A percentile compares a stretch with the other conserved stretches of the same genome.
Evolutionary conservation across 2,888 invertebrate species (phyloP).

Genomic region (Lasioglossum calceatum): DNA sequence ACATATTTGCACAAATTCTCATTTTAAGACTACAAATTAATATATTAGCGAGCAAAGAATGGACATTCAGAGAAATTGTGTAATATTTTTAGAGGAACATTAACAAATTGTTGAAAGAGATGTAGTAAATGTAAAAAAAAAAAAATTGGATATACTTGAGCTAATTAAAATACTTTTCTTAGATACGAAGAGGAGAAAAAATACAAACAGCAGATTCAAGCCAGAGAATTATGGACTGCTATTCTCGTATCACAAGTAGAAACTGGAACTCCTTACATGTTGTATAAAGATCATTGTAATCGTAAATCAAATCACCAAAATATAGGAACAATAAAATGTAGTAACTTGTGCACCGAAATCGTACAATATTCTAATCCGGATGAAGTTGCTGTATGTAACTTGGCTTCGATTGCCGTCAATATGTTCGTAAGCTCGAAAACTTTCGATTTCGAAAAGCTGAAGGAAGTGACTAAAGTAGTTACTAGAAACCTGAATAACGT

Average conservation of each 20-base stretch:
- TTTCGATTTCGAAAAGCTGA: slow-evolving; percentile 95
- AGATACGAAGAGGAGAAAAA: slow-evolving; percentile 93
- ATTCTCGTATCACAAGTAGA: slow-evolving; percentile 98
- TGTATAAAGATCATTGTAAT: slow-evolving; percentile 98
- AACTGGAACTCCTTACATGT: slow-evolving; percentile 99
- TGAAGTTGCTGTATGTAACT: slow-evolving; percentile 98
- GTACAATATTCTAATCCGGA: slow-evolving; percentile 96
- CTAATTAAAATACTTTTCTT: not conserved
- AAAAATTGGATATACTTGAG: not conserved
- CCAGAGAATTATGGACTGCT: slow-evolving; percentile 96
- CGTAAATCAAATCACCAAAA: slow-evolving; percentile 99
- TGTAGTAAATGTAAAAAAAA: not conserved
- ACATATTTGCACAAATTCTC: too few relatives aligned
- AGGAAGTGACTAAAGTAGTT: slow-evolving; percentile 94
- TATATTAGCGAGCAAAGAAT: too few relatives aligned
- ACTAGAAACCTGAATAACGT: slow-evolving; percentile 98
- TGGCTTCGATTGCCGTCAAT: slow-evolving; percentile 98
- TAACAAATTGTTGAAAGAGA: too few relatives aligned
- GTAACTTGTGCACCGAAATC: slow-evolving; percentile 99
- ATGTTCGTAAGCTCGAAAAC: slow-evolving; percentile 95
- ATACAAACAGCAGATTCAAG: slow-evolving; percentile 89
- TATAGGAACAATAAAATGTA: slow-evolving; percentile 98
- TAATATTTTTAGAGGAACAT: too few relatives aligned
- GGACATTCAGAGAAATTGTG: too few relatives aligned
- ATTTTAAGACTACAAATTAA: too few relatives aligned